Evolutionary conservation across 2,113 vertebrate genomes (phyloP), one percentile per base, ranked within the genome.

Genomic region (Octodon degus): DNA sequence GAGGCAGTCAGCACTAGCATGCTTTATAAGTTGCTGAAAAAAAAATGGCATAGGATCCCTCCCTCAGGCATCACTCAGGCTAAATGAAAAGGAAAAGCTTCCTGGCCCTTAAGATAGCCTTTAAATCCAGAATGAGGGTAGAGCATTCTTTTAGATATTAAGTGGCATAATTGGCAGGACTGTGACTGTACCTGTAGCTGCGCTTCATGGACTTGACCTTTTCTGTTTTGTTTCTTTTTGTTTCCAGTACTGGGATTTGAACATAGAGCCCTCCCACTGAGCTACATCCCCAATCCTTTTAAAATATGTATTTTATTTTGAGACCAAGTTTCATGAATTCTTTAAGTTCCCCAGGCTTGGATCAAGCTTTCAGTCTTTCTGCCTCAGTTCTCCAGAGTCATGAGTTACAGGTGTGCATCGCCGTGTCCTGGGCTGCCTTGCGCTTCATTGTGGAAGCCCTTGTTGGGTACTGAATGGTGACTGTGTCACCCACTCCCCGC

Each of bases 401-500:
- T 32, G 27, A 16, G 32, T 53, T 79, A 47, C 27, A 79, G 47
- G 14, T 25, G 10, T 34, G 27, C 17, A 7, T 32, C 16, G 8
- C 14, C 16, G 32, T 32, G 77, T 47, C 77, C 2, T 8, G 20
- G 47, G 25, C 19, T n/a, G 8, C 47, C 1, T n/a, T 81, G 11
- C 8, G 0, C 24, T 82, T 92, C 37, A 16, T 25, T 94, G 13
- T 67, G 11, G 27, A 92, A 87, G 16, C 47, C 3, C 4, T 0
- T 72, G 3, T 60, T 72, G 37, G 30, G 14, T 5, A 53, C 1
- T 30, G 7, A 72, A 74, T 10, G 58, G 11, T 86, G 6, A 3
- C 8, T 7, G 32, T 37, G 1, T 24, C 53, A 53, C 32, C 47
- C 43, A 20, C 7, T 0, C 1, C 16, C 24, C 0, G 19, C 19